These are phyloP conservation scores for Pseudomyrmex flavicornis DNA, from an alignment of 1,140 invertebrate species.

Conservation along the genomic window DNA sequence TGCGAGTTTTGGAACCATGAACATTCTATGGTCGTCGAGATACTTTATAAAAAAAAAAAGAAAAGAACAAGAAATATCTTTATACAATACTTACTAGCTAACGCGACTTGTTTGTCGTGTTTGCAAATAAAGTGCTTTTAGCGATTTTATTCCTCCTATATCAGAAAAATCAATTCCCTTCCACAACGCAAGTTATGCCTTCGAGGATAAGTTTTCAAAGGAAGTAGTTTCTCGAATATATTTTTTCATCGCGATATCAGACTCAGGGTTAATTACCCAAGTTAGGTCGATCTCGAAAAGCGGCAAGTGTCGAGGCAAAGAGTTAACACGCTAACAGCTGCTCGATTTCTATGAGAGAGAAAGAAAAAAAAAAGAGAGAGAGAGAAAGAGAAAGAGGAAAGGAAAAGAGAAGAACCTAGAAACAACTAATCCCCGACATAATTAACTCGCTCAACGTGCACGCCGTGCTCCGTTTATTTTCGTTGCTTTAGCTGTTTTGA, in stretches of 20 bases:
- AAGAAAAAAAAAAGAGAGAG: no score
- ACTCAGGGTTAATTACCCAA: constrained; percentile 4
- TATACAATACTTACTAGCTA: neutral
- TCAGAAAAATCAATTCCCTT: neutral
- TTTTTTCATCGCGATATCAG: neutral
- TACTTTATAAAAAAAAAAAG: neutral
- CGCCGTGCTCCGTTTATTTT: constrained; percentile 38
- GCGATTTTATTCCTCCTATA: neutral
- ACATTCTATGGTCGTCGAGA: neutral
- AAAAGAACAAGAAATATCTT: neutral
- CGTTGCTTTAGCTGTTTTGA: constrained; percentile 37
- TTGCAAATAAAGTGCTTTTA: neutral
- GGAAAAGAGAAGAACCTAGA: neutral
- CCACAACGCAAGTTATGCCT: neutral
- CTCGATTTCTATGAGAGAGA: neutral
- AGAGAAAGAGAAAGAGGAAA: no score
- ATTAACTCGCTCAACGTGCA: constrained; percentile 45
- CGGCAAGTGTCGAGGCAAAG: constrained; percentile 13
- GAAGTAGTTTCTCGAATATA: neutral
- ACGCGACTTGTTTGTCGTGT: neutral
- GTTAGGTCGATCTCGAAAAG: constrained; percentile 11
- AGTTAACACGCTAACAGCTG: constrained; percentile 23
- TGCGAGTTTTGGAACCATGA: neutral
- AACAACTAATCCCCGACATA: constrained; percentile 58
- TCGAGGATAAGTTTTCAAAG: neutral